Evolutionary conservation across 2,888 invertebrate species (phyloP).

Genomic region (Aromia moschata): DNA sequence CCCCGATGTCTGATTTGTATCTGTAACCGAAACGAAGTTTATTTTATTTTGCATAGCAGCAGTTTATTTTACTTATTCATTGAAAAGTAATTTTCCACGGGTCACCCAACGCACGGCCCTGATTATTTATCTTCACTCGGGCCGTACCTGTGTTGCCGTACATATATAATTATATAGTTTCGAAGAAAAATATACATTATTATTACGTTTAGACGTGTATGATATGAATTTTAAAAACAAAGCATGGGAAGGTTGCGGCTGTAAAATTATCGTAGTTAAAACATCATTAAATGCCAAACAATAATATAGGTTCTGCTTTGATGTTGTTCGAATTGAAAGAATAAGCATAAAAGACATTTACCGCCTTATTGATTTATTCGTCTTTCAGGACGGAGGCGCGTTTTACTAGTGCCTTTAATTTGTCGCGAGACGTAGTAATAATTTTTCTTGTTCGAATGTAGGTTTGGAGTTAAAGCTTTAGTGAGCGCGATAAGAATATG

Average conservation of each 20-base stretch:
- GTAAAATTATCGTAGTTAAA: conserved; percentile 37
- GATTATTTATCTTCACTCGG: conserved; percentile 27
- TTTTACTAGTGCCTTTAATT: too few species aligned
- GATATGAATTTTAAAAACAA: conserved; percentile 35
- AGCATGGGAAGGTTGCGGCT: conserved; percentile 25
- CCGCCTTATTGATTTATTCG: conserved; percentile 39
- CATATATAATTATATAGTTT: conserved; percentile 27
- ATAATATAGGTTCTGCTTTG: conserved; percentile 36
- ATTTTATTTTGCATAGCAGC: too few species aligned
- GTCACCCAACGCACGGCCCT: too few species aligned
- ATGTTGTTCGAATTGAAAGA: conserved; percentile 37
- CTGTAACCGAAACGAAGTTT: too few species aligned
- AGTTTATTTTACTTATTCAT: too few species aligned
- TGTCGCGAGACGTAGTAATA: too few species aligned
- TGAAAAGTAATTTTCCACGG: too few species aligned
- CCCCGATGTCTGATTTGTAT: too few species aligned
- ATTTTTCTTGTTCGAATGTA: too few species aligned
- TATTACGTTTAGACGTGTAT: conserved; percentile 21
- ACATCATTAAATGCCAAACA: conserved; percentile 38
- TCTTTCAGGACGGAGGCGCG: neutral
- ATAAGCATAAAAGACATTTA: conserved; percentile 41
- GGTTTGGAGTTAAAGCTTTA: too few species aligned
- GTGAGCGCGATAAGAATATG: too few species aligned
- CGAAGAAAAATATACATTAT: conserved; percentile 31
- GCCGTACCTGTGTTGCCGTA: conserved; percentile 27